Conservation (phyloP, 2,797 vertebrate species). For the Typhlichthys subterraneus region DNA sequence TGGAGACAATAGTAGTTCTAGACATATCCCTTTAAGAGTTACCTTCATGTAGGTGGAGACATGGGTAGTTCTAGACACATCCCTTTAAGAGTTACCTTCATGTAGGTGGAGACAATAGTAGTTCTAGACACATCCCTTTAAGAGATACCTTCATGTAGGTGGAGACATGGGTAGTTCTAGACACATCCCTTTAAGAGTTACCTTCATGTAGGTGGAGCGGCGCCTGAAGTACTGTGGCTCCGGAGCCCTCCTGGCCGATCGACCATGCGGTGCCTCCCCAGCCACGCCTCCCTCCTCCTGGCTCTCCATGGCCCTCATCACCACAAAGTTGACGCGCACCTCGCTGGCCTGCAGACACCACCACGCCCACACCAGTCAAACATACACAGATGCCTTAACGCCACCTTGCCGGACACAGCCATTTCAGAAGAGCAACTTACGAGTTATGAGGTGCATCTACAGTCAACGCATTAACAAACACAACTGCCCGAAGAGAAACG, state of each 20-base stretch:
- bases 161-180: constrained; percentile 38
- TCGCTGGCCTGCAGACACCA: constrained; percentile 81
- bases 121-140: too few species aligned
- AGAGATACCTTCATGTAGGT: constrained; percentile 83
- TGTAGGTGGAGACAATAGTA: constrained; percentile 67
- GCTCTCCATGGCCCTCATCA: constrained; percentile 80
- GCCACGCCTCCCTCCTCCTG: constrained; percentile 78
- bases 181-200: constrained; percentile 32
- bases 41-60: constrained; percentile 85
- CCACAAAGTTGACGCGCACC: constrained; percentile 89
- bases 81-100: constrained; percentile 76
- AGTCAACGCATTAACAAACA: too few species aligned
- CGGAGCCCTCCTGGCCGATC: constrained; percentile 70
- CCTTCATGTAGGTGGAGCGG: constrained; percentile 85
- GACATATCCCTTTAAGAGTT: constrained; percentile 3
- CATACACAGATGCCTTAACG: neutral
- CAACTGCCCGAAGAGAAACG: too few species aligned
- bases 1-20: constrained; percentile 48
- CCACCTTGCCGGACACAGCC: neutral
- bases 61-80: too few species aligned
- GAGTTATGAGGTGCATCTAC: too few species aligned
- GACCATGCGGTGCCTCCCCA: constrained; percentile 68
- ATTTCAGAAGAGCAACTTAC: too few species aligned
- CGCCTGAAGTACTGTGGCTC: constrained; percentile 83
- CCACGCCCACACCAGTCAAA: neutral